Evolutionary conservation across 2,888 invertebrate genomes (phyloP).

Genomic region (Exephanes ischioxanthus): DNA sequence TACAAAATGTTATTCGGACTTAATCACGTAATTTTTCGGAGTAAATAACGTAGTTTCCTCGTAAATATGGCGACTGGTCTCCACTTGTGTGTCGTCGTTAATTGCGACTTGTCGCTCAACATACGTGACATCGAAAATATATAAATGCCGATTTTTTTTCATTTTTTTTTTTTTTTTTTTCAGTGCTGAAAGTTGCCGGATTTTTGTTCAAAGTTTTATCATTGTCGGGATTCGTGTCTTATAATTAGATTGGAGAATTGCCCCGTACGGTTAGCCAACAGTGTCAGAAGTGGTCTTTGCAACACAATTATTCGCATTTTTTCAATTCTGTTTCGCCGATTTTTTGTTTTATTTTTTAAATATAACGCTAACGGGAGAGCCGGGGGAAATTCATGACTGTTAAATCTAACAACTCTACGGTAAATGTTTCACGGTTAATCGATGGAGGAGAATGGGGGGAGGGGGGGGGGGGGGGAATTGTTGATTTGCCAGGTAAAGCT

Average conservation of each 20-base stretch:
- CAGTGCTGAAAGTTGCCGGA: conserved; percentile 52
- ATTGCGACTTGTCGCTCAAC: conserved; percentile 31
- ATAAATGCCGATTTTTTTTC: conserved; percentile 65
- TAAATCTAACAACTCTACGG: conserved; percentile 54
- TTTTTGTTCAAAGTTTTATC: conserved; percentile 28
- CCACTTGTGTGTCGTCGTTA: background rate
- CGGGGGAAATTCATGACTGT: conserved; percentile 52
- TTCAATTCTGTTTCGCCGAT: conserved; percentile 42
- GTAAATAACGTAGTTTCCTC: conserved; percentile 56
- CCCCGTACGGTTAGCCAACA: conserved; percentile 11
- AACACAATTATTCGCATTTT: conserved; percentile 47
- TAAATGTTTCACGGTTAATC: conserved; percentile 52
- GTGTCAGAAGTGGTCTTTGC: conserved; percentile 35
- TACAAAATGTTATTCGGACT: conserved; percentile 71
- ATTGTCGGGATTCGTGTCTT: conserved; percentile 37
- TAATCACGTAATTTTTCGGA: conserved; percentile 66
- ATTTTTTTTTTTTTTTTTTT: conserved; percentile 64
- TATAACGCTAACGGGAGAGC: conserved; percentile 37
- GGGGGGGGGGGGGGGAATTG: conserved; percentile 26
- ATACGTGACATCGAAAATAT: conserved; percentile 46
- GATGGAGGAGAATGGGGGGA: background rate
- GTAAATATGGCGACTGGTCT: conserved; percentile 10
- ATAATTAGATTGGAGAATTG: conserved; percentile 46
- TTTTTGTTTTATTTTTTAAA: conserved; percentile 19
- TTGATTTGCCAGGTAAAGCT: conserved; percentile 43